Evolutionary conservation across 2,797 vertebrate species (phyloP).

Genomic region (Micrastur ruficollis): DNA sequence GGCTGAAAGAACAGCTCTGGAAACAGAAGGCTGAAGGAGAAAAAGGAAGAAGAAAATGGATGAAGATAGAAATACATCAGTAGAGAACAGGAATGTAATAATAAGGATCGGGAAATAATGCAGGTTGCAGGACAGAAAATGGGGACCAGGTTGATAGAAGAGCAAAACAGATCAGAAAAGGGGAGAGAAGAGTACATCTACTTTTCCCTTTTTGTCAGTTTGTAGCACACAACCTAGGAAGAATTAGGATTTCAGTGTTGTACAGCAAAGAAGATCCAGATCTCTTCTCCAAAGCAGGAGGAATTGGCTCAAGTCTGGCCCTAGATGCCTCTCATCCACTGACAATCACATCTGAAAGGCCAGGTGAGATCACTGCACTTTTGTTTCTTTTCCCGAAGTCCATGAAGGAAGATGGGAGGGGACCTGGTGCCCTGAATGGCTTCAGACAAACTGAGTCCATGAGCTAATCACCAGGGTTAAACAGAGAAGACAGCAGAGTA

Average conservation of each 20-base stretch:
- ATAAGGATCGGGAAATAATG: background rate
- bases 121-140: background rate
- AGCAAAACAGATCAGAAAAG: background rate
- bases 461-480: background rate
- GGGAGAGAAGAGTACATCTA: background rate
- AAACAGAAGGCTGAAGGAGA: background rate
- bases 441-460: background rate
- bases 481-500: background rate
- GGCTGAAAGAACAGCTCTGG: background rate
- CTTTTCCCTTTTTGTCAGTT: background rate
- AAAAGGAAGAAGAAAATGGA: background rate
- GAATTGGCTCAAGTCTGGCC: background rate
- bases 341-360: background rate
- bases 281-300: background rate
- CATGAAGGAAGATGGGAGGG: accelerated
- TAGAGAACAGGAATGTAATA: background rate
- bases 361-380: background rate
- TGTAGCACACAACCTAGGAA: background rate
- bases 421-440: background rate
- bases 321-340: background rate
- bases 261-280: background rate
- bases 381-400: background rate
- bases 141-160: background rate
- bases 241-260: background rate
- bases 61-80: background rate